phyloP scores from a whole-genome alignment of 2,797 vertebrate species.

The Potorous gilbertii region DNA sequence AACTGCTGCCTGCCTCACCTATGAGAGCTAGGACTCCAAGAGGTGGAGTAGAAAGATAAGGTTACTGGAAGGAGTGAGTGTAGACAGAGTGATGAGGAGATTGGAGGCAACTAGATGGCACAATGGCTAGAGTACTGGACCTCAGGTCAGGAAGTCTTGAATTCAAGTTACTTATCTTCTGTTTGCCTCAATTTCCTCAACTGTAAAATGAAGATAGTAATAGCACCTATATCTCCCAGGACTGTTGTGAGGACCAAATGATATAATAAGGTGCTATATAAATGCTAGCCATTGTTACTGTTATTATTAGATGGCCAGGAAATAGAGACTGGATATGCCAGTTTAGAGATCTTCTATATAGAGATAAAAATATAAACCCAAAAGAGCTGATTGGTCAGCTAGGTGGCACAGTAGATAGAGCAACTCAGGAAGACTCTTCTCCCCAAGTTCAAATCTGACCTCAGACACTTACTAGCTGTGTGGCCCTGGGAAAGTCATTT shows the following conservation, averaged over 20 bases:
- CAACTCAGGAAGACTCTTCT: not conserved
- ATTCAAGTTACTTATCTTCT: not conserved
- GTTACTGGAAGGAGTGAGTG: not conserved
- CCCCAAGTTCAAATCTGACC: not conserved
- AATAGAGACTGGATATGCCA: not conserved
- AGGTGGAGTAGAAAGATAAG: not conserved
- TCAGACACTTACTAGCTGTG: not conserved
- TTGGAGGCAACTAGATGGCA: not conserved
- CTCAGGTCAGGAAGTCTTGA: not conserved
- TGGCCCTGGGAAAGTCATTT: not conserved
- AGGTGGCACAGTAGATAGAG: no score
- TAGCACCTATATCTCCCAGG: not conserved
- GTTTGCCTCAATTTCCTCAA: not conserved
- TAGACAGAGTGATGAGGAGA: not conserved
- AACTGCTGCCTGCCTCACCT: not conserved
- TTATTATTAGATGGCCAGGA: not conserved
- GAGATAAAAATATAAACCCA: not conserved
- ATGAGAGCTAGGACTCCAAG: not conserved
- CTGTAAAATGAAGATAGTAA: not conserved
- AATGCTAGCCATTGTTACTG: not conserved
- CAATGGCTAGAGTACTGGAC: not conserved
- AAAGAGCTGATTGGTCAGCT: no score
- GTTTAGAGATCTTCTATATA: not conserved
- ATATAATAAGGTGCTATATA: not conserved
- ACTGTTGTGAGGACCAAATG: not conserved